Base-by-base conservation (phyloP, 1,140 invertebrate species). In the Diachasmimorpha longicaudata region DNA sequence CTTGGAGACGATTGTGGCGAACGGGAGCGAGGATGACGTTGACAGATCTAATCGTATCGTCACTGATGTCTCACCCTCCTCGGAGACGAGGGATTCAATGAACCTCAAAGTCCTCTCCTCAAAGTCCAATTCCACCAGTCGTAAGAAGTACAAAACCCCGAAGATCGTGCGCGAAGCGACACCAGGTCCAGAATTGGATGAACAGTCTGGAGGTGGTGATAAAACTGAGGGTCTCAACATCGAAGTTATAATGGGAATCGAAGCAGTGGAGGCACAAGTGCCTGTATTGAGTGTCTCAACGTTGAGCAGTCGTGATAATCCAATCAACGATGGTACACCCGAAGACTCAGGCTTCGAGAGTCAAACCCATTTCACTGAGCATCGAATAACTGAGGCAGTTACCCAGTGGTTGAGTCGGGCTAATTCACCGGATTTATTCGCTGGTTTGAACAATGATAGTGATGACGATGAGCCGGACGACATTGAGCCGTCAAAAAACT, bases 401-500 rank as follows among this genome's bases (percentile, higher is more conserved):
- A 89, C 81, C 11, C 82, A 88, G 16, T 90, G 90, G 90, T 80
- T 90, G 0, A 78, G 82, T 14, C 78, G 79, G 10, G 81, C 81
- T 0, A 88, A 85, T 16, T 85, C 86, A 8, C 83, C 84, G 1
- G 84, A 88, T 63, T 44, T 87, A 3, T 84, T 87, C 67, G 77
- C 85, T 21, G 66, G 66, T 39, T 19, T 68, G 4, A 68, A 80
- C 5, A 81, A 14, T 37, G 52, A 25, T 4, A 1, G 11, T 42
- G 36, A 58, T 14, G 66, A 67, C n/a, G 13, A 67, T 68, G 74
- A 75, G 9, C 78, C 78, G 0, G 58, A 63, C 37, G 79, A 78
- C 16, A 81, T 80, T 8, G 80, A 88, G 83, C 83, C 83, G 82
- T 79, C 89, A 90, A 90, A 90, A 90, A 90, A 90, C 89, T 89